phyloP scores from a whole-genome alignment of 2,888 invertebrate genomes.

The Piscicola geometra region DNA sequence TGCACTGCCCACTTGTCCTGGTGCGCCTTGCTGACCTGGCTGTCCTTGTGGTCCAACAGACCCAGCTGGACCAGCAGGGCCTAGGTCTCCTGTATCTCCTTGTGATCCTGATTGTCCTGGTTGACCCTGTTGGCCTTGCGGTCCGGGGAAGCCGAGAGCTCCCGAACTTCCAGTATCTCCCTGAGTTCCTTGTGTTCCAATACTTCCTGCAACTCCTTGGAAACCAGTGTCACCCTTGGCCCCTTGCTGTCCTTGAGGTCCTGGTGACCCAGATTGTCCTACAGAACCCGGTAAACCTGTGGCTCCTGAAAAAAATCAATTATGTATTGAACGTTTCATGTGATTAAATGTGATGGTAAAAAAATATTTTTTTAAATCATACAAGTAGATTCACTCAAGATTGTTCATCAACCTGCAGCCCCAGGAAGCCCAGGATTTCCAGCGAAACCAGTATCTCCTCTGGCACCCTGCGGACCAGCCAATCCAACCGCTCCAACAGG shows the following conservation, averaged over 20 bases:
- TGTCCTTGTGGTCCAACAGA: slow-evolving; percentile 49
- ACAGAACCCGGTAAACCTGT: slow-evolving; percentile 34
- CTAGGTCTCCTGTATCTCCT: slow-evolving; percentile 35
- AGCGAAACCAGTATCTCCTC: slow-evolving; percentile 32
- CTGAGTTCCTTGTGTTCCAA: slow-evolving; percentile 29
- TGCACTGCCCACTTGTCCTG: slow-evolving; percentile 35
- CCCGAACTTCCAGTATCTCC: slow-evolving; percentile 28
- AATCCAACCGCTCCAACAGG: slow-evolving; percentile 31
- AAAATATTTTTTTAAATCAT: neutral
- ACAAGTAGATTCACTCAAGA: too few relatives aligned
- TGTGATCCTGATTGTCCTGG: slow-evolving; percentile 37
- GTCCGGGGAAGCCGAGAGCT: slow-evolving; percentile 28
- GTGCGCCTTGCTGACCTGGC: slow-evolving; percentile 33
- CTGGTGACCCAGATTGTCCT: slow-evolving; percentile 39
- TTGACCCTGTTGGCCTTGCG: slow-evolving; percentile 26
- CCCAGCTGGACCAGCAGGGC: slow-evolving; percentile 40
- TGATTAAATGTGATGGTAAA: too few relatives aligned
- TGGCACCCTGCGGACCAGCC: slow-evolving; percentile 28
- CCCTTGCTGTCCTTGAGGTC: slow-evolving; percentile 38
- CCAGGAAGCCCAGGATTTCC: slow-evolving; percentile 17
- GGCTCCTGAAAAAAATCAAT: neutral
- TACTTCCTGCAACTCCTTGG: slow-evolving; percentile 32
- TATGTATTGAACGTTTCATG: too few relatives aligned
- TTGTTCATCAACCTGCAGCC: slow-evolving; percentile 15
- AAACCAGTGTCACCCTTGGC: slow-evolving; percentile 23